Base-by-base conservation (phyloP, 2,797 vertebrate genomes). In the Cygnus olor region DNA sequence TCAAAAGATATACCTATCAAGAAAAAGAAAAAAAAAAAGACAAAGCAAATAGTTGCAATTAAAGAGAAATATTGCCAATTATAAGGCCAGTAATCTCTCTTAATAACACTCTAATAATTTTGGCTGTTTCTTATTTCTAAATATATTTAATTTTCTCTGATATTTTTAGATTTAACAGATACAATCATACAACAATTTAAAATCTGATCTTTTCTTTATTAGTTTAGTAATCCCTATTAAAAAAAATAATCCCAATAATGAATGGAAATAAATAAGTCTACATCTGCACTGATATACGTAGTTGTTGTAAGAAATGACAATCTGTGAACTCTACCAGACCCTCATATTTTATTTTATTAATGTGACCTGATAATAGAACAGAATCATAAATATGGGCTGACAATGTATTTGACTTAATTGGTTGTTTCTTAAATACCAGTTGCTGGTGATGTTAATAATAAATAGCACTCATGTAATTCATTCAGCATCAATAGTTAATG, bases 371-470 rank as follows among this genome's bases (percentile, higher is more conserved):
- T 88, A 89, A 81, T 47, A 73, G 14, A 93, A 74, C 30, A 89
- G 56, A 95, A 88, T 89, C 88, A 79, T n/a, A 93, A 53, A 84
- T 92, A 73, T 15, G 36, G 70, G 21, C 36, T 84, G 51, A 83
- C 80, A 94, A 9, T 32, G 32, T 84, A 89, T 91, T 45, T 69
- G 49, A 66, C 72, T 96, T 91, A 89, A 94, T 83, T 81, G 58
- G 61, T 77, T 91, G 69, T 89, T 95, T 92, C 80, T 93, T 70
- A 93, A 93, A 93, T 80, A 93, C 36, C 79, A 72, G 12, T 88
- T 85, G 53, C 65, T 91, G 58, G 28, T 90, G 84, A 94, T 79
- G 63, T 73, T 96, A 94, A 94, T 93, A 93, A 88, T 30, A 95
- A 89, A 92, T 20, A 93, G 63, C 66, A 94, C 22, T 80, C 76